Evolutionary conservation across 2,888 invertebrate species (phyloP).

Genomic region (Cheilosia impressa): DNA sequence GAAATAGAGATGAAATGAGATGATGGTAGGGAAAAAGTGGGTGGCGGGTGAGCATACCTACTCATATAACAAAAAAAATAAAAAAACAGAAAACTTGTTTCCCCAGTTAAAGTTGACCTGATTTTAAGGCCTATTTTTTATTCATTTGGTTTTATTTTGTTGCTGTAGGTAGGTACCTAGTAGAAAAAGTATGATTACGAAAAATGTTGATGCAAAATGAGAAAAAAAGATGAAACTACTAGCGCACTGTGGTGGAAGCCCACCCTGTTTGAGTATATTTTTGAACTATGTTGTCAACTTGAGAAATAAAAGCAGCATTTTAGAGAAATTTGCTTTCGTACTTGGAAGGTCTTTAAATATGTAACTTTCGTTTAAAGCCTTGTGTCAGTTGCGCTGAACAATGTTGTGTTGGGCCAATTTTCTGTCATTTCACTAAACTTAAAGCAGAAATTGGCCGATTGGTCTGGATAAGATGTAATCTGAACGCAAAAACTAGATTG

Average conservation of each 20-base stretch:
- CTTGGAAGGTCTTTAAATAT: too few species aligned
- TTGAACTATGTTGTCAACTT: background rate
- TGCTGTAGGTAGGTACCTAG: conserved; percentile 12
- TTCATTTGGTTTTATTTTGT: conserved; percentile 59
- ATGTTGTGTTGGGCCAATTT: too few species aligned
- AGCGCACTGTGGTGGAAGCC: conserved; percentile 18
- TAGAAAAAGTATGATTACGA: conserved; percentile 40
- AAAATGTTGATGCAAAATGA: conserved; percentile 38
- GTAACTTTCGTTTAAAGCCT: too few species aligned
- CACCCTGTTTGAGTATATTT: conserved; percentile 9
- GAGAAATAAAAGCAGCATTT: background rate
- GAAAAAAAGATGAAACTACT: conserved; percentile 29
- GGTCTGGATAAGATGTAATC: too few species aligned
- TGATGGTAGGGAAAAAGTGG: conserved; percentile 43
- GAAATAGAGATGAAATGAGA: conserved; percentile 62
- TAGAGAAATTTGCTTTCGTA: background rate
- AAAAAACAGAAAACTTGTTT: conserved; percentile 43
- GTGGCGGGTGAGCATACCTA: conserved; percentile 34
- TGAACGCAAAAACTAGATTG: too few species aligned
- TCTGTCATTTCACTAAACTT: too few species aligned
- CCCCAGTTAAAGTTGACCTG: conserved; percentile 73
- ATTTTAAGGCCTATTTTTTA: conserved; percentile 71
- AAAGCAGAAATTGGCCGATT: too few species aligned
- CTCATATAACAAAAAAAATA: conserved; percentile 3
- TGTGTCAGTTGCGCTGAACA: too few species aligned